Evolutionary conservation across 2,888 invertebrate species (phyloP).

Genomic region (Drosophila recens): DNA sequence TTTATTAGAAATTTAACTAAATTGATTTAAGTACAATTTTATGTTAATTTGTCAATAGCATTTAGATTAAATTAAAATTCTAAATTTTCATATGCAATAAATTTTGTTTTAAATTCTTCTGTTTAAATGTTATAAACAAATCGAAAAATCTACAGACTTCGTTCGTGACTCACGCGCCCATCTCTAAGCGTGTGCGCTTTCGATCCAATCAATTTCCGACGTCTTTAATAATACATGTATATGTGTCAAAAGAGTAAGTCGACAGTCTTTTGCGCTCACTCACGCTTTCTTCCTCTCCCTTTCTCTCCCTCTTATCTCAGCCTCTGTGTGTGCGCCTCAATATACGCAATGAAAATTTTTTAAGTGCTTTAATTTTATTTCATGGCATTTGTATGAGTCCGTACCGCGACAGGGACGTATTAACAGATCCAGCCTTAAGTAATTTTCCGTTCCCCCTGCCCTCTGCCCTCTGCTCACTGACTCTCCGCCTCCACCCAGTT

Average conservation of each 20-base stretch:
- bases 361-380: conserved; percentile 78
- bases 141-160: no score
- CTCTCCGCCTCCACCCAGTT: neutral
- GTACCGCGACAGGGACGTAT: neutral
- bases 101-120: neutral
- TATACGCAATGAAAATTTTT: conserved; percentile 66
- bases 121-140: neutral
- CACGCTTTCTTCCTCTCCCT: conserved; percentile 5
- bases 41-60: no score
- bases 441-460: neutral
- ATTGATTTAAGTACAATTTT: no score
- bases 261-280: conserved; percentile 30
- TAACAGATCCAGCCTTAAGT: neutral
- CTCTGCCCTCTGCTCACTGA: neutral
- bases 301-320: neutral
- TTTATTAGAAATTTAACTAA: no score
- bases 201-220: conserved; percentile 72
- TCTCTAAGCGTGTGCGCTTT: conserved; percentile 18
- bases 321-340: conserved; percentile 22
- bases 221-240: conserved; percentile 67
- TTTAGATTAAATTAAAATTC: neutral
- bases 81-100: neutral
- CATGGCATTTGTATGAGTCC: conserved; percentile 45
- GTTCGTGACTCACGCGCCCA: conserved; percentile 16
- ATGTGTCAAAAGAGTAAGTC: conserved; percentile 31